Evolutionary conservation across 2,797 vertebrate genomes (phyloP), one percentile per base, ranked within the genome.

Genomic region (Cryptoprocta ferox): DNA sequence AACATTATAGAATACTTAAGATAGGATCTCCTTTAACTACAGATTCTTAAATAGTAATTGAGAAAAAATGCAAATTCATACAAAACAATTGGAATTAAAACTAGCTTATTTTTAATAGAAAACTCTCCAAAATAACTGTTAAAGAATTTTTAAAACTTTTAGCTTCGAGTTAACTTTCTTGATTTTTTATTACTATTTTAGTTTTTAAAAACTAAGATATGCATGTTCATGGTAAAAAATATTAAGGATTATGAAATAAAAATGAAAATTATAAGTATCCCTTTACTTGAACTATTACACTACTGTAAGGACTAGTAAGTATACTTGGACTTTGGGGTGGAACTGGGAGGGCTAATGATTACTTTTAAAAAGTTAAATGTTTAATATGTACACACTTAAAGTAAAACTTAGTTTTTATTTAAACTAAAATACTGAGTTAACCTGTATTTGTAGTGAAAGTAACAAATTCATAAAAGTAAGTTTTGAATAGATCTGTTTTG

Each of bases 341-440:
- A 78, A 18, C n/a, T 26, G 14, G 24, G 15, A 89, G 59, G 45
- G 30, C 4, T 75, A 26, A 56, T 19, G 18, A 35, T 85, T 76
- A 92, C 30, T 50, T 87, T 86, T 91, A 78, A 76, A 76, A 97
- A 95, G 76, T 66, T 89, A 82, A 42, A 32, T 94, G 7, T 96
- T 89, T 96, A 68, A 61, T 68, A 21, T 80, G 32, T 88, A 66
- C 1, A 86, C 18, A 30, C 32, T 50, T 89, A 71, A 68, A 82
- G 30, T 73, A 65, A 79, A 66, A 92, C 28, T 76, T 35, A 63
- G 39, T 83, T 94, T 93, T 92, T 92, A 48, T 75, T 94, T 93
- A 24, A 89, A 71, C 13, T 68, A 37, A 30, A 91, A 42, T 48
- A 56, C 79, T 37, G 6, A 61, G 16, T 85, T 90, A 81, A 30